Base-by-base conservation (phyloP, 2,113 vertebrate species). In the Theristicus caerulescens region DNA sequence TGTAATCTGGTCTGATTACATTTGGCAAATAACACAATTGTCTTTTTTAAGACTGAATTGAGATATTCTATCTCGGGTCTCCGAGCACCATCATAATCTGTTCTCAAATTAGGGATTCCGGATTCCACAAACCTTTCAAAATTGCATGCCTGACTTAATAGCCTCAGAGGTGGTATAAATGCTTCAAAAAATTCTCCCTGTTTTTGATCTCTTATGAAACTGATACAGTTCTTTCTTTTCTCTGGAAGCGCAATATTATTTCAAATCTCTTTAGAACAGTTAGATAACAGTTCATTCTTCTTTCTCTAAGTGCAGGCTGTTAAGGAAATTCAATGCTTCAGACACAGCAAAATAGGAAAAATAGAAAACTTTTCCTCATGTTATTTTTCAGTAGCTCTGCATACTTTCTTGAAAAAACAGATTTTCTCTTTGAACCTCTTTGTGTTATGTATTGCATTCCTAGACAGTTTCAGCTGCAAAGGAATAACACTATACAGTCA, bases 171-270 rank as follows among this genome's bases (percentile, higher is more conserved):
- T 85, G 15, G 5, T 65, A 91, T 71, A 90, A 95, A 80, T 26
- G 34, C 40, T 85, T 91, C 31, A 34, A 85, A 67, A 61, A 34
- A 36, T 79, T 82, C 57, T 90, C 52, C 26, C 11, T 58, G 31
- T n/a, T 97, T 95, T 90, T 91, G 40, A 57, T 80, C 42, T 73
- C 40, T 94, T 87, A 80, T 88, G 73, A 94, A 96, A 88, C 49
- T 36, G 44, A 80, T 85, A 36, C 4, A 57, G 77, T 84, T 74
- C 34, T 59, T 94, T 82, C 36, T 86, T 95, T 94, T 67, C 65
- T 93, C 44, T 93, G 58, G n/a, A 82, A 93, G 42, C 20, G 82
- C 58, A 87, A 69, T 95, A 91, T 94, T 82, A 91, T 93, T 94
- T 96, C 78, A 90, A 92, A 73, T 95, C 74, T 93, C 84, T 82